Conservation (phyloP, 1,140 invertebrate species). For the Diorhabda carinulata region DNA sequence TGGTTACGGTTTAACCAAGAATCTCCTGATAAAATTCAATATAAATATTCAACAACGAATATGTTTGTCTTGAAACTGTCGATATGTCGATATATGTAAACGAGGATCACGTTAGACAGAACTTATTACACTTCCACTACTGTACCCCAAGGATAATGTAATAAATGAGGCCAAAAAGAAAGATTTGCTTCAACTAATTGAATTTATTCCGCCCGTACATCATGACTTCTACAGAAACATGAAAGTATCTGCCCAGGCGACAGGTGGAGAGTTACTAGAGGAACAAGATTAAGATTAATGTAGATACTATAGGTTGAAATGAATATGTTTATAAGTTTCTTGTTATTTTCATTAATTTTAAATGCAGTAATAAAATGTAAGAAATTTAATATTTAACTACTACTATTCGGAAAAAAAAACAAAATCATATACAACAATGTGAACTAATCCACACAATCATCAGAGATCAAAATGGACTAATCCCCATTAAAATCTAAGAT, state of each 20-base stretch:
- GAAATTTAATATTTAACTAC: neutral
- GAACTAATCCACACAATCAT: neutral
- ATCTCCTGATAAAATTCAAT: slow-evolving; percentile 12
- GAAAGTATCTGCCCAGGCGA: slow-evolving; percentile 6
- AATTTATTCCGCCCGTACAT: slow-evolving; percentile 16
- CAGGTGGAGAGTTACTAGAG: neutral
- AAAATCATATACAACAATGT: neutral
- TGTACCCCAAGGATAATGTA: slow-evolving; percentile 12
- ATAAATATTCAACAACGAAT: slow-evolving; percentile 14
- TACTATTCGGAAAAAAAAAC: too few relatives aligned
- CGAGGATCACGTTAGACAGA: slow-evolving; percentile 5
- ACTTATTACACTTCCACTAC: neutral
- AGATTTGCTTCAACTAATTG: slow-evolving; percentile 14
- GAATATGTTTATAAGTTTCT: neutral
- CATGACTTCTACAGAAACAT: slow-evolving; percentile 18
- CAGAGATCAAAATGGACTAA: neutral
- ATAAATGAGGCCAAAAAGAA: slow-evolving; percentile 10
- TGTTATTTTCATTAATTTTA: neutral
- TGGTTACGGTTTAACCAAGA: slow-evolving; percentile 20
- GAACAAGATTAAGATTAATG: too few relatives aligned
- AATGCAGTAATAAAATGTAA: neutral
- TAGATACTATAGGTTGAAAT: neutral
- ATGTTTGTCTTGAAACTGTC: neutral
- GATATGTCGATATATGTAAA: slow-evolving; percentile 6
- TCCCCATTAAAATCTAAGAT: slow-evolving; percentile 1